A percentile compares a stretch with the other conserved stretches of the same genome.
Conservation (phyloP, 2,888 invertebrate genomes). For the Pseudoips prasinana region DNA sequence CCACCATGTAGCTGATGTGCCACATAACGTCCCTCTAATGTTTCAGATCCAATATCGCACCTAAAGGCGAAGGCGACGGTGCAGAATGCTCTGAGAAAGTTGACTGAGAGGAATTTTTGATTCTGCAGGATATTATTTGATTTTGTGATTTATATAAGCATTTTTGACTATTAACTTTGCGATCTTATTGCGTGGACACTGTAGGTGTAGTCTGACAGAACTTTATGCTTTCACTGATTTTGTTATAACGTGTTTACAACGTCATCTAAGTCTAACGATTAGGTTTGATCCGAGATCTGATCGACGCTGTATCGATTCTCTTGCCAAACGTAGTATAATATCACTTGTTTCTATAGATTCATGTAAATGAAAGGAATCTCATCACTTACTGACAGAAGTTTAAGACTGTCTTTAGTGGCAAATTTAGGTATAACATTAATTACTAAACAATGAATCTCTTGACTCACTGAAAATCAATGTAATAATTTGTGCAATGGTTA, state of each 20-base stretch:
- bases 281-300: conserved; percentile 37
- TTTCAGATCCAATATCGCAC: conserved; percentile 79
- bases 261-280: conserved; percentile 22
- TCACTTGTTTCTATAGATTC: conserved; percentile 33
- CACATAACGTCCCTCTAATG: conserved; percentile 33
- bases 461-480: conserved; percentile 33
- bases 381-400: conserved; percentile 40
- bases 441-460: conserved; percentile 45
- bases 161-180: conserved; percentile 53
- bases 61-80: conserved; percentile 81
- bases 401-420: conserved; percentile 61
- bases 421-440: conserved; percentile 43
- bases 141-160: conserved; percentile 66
- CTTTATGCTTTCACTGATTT: conserved; percentile 42
- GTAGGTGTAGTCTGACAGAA: conserved; percentile 31
- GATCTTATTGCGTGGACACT: conserved; percentile 27
- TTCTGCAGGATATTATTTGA: conserved; percentile 40
- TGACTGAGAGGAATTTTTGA: conserved; percentile 77
- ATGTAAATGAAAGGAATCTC: conserved; percentile 41
- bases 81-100: conserved; percentile 79
- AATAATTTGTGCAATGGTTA: conserved; percentile 23
- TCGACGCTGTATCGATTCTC: conserved; percentile 51
- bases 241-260: conserved; percentile 33
- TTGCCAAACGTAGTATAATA: conserved; percentile 53
- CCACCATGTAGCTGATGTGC: not conserved